A percentile compares a stretch with the other conserved stretches of the same genome.
phyloP scores from a whole-genome alignment of 2,113 vertebrate genomes.

The Lipotes vexillifer region DNA sequence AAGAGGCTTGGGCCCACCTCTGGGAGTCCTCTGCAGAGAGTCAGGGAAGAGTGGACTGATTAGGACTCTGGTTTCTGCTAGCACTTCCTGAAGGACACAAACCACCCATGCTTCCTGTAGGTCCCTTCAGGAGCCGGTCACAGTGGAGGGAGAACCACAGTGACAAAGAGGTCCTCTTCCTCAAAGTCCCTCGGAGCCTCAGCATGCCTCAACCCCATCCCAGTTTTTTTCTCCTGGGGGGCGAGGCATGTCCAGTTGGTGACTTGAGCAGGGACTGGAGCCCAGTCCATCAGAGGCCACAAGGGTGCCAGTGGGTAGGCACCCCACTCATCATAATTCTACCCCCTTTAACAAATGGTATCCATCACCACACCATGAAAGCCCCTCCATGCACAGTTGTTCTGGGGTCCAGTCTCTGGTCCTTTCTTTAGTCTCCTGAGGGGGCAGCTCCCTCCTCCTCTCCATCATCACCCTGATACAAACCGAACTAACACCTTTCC shows the following conservation, averaged over 20 bases:
- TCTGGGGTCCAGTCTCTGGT: neutral
- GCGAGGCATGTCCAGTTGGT: no score
- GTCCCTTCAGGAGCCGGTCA: neutral
- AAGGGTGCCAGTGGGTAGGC: neutral
- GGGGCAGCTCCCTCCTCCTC: neutral
- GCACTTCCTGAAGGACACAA: neutral
- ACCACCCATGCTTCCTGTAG: neutral
- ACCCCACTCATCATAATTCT: neutral
- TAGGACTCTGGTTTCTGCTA: neutral
- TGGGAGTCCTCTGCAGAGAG: neutral
- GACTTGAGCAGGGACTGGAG: neutral
- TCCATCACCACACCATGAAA: neutral
- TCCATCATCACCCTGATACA: neutral
- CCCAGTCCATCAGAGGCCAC: neutral
- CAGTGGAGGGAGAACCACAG: neutral
- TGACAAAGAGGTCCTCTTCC: neutral
- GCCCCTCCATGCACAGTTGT: neutral
- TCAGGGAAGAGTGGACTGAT: neutral
- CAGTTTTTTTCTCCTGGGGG: neutral
- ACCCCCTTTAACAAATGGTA: neutral
- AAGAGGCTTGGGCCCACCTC: neutral
- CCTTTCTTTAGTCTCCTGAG: neutral
- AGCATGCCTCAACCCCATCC: accelerated
- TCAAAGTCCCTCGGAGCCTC: neutral
- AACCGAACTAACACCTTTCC: neutral